Evolutionary conservation across 2,797 vertebrate genomes (phyloP).

Genomic region (Rallus crepitans): DNA sequence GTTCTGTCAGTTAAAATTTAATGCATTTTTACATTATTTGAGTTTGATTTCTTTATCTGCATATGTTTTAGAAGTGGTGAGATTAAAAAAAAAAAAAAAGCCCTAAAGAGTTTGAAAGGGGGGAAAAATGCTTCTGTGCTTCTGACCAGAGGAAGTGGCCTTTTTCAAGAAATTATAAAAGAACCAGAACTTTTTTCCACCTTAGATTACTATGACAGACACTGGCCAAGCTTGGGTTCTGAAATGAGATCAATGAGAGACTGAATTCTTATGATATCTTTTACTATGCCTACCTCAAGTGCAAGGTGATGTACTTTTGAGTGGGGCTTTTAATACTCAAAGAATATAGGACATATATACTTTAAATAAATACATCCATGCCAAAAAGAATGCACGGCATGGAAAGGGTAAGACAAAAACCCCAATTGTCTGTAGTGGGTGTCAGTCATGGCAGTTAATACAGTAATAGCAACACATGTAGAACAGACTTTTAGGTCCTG

Average conservation of each 20-base stretch:
- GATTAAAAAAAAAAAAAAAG: neutral
- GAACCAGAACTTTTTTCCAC: too few relatives aligned
- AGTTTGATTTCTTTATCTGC: neutral
- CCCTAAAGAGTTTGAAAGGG: neutral
- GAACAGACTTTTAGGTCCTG: neutral
- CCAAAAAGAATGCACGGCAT: neutral
- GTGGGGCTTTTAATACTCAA: neutral
- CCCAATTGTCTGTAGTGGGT: rapidly evolving
- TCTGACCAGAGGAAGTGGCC: neutral
- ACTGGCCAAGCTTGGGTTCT: neutral
- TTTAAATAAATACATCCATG: neutral
- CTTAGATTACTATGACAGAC: neutral
- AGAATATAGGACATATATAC: neutral
- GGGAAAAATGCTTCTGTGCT: rapidly evolving
- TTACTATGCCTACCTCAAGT: neutral
- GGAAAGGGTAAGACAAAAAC: neutral
- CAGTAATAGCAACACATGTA: neutral
- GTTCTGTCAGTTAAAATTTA: neutral
- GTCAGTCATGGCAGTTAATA: neutral
- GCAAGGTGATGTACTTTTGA: neutral
- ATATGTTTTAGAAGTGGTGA: neutral
- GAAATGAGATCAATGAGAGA: neutral
- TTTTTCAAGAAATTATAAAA: neutral
- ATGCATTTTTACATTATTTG: constrained; percentile 1
- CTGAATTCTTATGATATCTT: neutral